Conservation (phyloP, 2,113 vertebrate species). For the Progne subis region DNA sequence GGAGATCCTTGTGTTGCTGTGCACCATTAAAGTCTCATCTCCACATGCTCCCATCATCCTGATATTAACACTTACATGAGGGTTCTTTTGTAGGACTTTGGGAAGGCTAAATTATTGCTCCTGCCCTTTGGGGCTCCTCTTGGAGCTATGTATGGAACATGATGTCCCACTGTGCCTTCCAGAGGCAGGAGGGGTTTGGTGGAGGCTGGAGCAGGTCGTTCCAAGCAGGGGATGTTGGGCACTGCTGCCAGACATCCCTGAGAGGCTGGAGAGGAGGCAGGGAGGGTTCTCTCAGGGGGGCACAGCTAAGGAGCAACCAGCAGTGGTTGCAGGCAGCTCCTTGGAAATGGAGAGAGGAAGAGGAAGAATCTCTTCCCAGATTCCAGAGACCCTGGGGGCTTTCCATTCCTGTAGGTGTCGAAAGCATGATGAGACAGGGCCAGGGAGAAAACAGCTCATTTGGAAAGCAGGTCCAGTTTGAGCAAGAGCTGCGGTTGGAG, state of each 20-base stretch:
- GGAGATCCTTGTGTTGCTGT: neutral
- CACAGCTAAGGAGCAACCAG: neutral
- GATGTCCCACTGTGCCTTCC: neutral
- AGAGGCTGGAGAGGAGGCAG: neutral
- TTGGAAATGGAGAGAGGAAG: neutral
- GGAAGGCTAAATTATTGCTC: neutral
- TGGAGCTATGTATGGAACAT: neutral
- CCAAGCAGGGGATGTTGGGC: neutral
- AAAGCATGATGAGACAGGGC: neutral
- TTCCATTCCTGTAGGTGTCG: rapidly evolving
- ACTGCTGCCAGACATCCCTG: neutral
- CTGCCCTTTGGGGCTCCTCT: neutral
- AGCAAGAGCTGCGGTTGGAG: neutral
- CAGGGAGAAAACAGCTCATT: neutral
- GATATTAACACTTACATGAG: neutral
- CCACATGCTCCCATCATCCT: rapidly evolving
- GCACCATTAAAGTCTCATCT: neutral
- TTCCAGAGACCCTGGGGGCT: neutral
- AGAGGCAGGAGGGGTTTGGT: neutral
- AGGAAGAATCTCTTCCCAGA: neutral
- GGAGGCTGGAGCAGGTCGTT: neutral
- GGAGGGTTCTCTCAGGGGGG: neutral
- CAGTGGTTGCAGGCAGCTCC: neutral
- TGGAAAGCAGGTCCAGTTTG: neutral
- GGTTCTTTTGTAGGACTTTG: neutral